These are phyloP conservation scores for Andrena camellia DNA, from an alignment of 2,888 invertebrate species.

Conservation along the genomic window DNA sequence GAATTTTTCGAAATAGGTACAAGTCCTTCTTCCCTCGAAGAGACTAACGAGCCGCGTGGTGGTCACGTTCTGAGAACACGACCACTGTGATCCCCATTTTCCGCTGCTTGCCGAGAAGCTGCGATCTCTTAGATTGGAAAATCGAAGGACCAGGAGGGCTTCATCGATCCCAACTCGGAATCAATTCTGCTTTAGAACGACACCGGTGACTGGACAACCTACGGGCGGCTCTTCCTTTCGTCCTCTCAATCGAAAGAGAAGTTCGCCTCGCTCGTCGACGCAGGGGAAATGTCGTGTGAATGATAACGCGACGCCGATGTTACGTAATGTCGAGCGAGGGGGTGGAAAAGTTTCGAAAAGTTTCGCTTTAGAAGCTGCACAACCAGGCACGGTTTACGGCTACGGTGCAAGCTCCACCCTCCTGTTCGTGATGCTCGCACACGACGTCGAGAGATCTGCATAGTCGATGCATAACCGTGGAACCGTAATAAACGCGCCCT, in stretches of 20 bases:
- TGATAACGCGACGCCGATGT: not conserved
- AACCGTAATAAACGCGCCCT: constrained; percentile 22
- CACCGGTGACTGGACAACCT: no score
- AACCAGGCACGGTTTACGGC: not conserved
- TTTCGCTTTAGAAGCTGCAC: not conserved
- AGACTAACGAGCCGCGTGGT: no score
- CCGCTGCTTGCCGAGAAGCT: not conserved
- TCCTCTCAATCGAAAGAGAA: no score
- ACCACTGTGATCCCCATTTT: not conserved
- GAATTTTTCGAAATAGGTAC: no score
- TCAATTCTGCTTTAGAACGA: not conserved
- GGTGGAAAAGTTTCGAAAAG: not conserved
- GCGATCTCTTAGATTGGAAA: not conserved
- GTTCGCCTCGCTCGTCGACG: no score
- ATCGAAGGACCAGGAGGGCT: not conserved
- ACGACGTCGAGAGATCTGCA: constrained; percentile 6
- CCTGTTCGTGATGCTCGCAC: not conserved
- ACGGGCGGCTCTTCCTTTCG: no score
- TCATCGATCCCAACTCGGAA: not conserved
- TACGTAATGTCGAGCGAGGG: not conserved
- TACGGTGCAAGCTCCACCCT: not conserved
- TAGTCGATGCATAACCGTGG: constrained; percentile 25
- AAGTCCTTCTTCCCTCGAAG: no score
- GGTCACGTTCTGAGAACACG: not conserved
- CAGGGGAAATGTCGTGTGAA: no score